Conservation (phyloP, 2,113 vertebrate genomes). For the Melanostigma gelatinosum region DNA sequence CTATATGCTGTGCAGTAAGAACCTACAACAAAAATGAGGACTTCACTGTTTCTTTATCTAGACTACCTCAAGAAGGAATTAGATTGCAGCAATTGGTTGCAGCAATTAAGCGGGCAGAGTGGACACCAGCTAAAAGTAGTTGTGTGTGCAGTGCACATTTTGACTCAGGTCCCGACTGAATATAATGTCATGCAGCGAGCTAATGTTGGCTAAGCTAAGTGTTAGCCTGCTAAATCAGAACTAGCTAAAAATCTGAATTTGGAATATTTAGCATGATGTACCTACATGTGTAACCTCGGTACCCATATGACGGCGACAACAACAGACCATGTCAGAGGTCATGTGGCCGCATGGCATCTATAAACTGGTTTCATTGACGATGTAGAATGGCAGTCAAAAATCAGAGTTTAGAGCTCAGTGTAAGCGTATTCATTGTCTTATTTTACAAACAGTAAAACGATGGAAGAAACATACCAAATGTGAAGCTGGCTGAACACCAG, state of each 20-base stretch:
- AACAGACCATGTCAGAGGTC: no score
- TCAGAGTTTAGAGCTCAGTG: background rate
- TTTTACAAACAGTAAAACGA: background rate
- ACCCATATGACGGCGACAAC: no score
- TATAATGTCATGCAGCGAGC: background rate
- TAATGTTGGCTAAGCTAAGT: background rate
- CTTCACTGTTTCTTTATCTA: background rate
- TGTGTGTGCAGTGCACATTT: background rate
- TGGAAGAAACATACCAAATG: background rate
- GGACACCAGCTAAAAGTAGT: background rate
- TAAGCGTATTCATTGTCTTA: background rate
- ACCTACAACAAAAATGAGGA: background rate
- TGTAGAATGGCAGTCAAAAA: background rate
- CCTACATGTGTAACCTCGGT: no score
- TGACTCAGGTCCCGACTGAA: background rate
- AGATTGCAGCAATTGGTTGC: background rate
- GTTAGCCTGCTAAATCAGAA: background rate
- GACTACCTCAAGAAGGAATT: background rate
- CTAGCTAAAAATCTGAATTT: no score
- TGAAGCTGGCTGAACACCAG: background rate
- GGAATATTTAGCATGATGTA: no score
- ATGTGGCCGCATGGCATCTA: no score
- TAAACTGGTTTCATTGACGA: background rate
- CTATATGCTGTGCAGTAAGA: background rate
- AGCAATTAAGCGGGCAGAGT: background rate